Conservation (phyloP, 1,140 invertebrate species). For the Aphis gossypii region DNA sequence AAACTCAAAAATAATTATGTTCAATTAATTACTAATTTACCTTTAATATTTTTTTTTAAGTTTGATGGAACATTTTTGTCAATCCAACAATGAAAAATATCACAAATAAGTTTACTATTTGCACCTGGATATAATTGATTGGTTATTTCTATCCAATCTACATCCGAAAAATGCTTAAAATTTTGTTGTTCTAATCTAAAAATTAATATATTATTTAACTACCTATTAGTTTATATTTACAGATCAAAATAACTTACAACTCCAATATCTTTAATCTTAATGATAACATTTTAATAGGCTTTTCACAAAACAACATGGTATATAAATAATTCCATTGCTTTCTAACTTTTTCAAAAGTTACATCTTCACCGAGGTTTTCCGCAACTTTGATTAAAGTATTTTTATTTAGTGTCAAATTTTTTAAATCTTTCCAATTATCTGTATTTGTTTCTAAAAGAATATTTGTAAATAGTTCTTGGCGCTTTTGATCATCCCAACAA, state of each 20-base stretch:
- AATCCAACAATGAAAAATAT: background rate
- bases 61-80: background rate
- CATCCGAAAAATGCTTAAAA: conserved; percentile 5
- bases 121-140: conserved; percentile 39
- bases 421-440: conserved; percentile 21
- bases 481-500: background rate
- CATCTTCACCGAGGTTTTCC: background rate
- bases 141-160: conserved; percentile 26
- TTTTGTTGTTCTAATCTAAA: conserved; percentile 6
- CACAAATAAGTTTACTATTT: background rate
- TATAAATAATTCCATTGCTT: background rate
- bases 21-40: background rate
- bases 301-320: conserved; percentile 42
- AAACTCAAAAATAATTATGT: background rate
- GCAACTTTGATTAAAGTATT: background rate
- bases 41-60: background rate
- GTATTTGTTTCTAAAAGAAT: conserved; percentile 47
- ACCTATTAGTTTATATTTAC: background rate
- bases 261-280: background rate
- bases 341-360: conserved; percentile 32
- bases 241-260: conserved; percentile 27
- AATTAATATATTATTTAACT: background rate
- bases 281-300: background rate
- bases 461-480: conserved; percentile 45
- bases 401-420: background rate